Evolutionary conservation across 2,113 vertebrate species (phyloP), one percentile per base, ranked within the genome.

Genomic region (Vulpes vulpes): DNA sequence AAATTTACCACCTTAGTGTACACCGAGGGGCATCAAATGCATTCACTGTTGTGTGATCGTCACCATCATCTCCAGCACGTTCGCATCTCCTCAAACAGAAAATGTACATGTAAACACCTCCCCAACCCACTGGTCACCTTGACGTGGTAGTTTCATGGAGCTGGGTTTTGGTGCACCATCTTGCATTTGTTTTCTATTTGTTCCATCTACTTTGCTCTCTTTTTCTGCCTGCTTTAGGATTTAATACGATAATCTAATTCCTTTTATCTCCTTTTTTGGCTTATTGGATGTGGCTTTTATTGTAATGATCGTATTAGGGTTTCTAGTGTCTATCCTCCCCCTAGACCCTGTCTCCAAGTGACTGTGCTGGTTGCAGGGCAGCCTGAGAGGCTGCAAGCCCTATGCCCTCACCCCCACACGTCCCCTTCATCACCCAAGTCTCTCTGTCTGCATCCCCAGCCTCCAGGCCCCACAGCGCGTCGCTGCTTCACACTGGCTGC

Each of bases 61-160:
- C 30, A 17, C 27, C 71, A 25, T 27, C 51, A 2, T 74, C 23
- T 8, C 38, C 19, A 60, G 69, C 19, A 35, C 27, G 6, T 23
- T 14, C 20, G 14, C 35, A 2, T 60, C 19, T 20, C 62, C 65
- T 49, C 22, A 12, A 5, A 16, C 53, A 60, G 23, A 73, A 32
- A 0, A 67, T 15, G 23, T 8, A 7, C 55, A 78, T 16, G 2
- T 27, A 32, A 32, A 9, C 23, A 0, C 17, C 43, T 11, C 27
- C 22, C 30, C 67, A 16, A 9, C 32, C 51, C 51, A 43, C 17
- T 30, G 2, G 55, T 17, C 65, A 5, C 51, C 38, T 17, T 1
- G 0, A 2, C 17, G 71, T 20, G 57, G 5, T 30, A 0, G 3
- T 16, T 27, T 16, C 8, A 7, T 10, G 0, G 22, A 25, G 14